Base-by-base conservation (phyloP, 2,113 vertebrate species). In the Petaurus breviceps region DNA sequence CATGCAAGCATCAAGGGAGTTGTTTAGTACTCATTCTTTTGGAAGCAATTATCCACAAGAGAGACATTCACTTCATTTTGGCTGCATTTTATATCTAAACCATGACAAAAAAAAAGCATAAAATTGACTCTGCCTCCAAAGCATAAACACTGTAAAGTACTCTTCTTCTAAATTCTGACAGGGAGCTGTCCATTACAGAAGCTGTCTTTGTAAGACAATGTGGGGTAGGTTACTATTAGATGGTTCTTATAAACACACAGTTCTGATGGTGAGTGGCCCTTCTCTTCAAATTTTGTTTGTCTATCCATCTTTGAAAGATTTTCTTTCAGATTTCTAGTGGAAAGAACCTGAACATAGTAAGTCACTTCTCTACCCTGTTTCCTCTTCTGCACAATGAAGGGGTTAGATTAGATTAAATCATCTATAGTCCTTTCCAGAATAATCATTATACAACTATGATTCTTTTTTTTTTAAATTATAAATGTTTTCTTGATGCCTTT, bases 31-130 rank as follows among this genome's bases (percentile, higher is more conserved):
- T 96, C 94, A 92, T 97, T 97, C 97, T 97, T 93, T 97, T 97
- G 96, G 93, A 98, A 97, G 95, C 95, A 98, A 97, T 98, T 98
- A 97, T 94, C 93, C 97, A 96, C 94, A 9, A 93, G 96, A 94
- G 97, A 98, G 94, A 2, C 61, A 37, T 97, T 98, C 97, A 96
- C 95, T 97, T 97, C 95, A 91, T 96, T 98, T 98, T 97, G 53
- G 96, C 93, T 97, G 95, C 93, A 93, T 97, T 96, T 98, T 97
- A 98, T 95, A 96, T 51, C 91, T 50, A 97, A 98, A 97, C 94
- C 93, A 96, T 51, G 89, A 98, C 97, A 26, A 97, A 91, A 91
- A 97, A 97, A 95, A 96, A n/a, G 43, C 57, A 57, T 93, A 57
- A 68, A 77, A 96, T 22, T 95, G 96, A 93, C 92, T 94, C n/a